Base-by-base conservation (phyloP, 2,888 invertebrate species). In the Lycaena phlaeas region DNA sequence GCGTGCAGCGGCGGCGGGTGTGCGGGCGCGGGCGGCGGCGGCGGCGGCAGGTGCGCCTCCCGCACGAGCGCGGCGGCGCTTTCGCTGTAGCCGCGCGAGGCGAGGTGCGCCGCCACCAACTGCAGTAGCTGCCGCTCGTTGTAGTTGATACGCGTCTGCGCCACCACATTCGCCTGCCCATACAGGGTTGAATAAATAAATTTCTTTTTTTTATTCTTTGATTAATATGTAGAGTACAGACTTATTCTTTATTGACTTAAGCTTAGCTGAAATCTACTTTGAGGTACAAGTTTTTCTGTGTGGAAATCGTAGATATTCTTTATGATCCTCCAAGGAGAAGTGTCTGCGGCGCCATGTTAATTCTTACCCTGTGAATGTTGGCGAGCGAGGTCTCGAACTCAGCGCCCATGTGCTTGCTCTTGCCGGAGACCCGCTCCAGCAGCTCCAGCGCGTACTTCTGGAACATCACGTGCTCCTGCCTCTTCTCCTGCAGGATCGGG, bases 401-500 rank as follows among this genome's bases (percentile, higher is more conserved):
- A 5, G 88, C 85, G 17, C 89, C 89, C 55, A 90, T 89, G 25
- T 92, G 89, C 54, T 93, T 94, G n/a, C 92, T 89, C 81, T 95
- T 95, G 0, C 97, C 97, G 2, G 95, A 94, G 0, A 98, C 92
- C 1, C 93, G 85, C 68, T 97, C 96, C 45, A 99, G 86, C 27
- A 99, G 75, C 58, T 96, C 94, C 7, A 95, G 75, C 0, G 97
- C 97, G 68, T 96, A 95, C 61, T 95, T 95, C 73, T 97, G 97
- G 70, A 99, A 99, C 72, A 92, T 90, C 0, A 96, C 94, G 74
- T 99, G 98, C 59, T 98, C 97, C 51, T 93, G 92, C 0, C 97
- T 87, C 71, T 97, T 97, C 74, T 99, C 98, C 78, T 97, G 97
- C 1, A 98, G 86, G 46, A 99, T 95, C 7, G 98, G 98, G 73